phyloP scores from a whole-genome alignment of 2,888 invertebrate genomes.

The Pandemis cinnamomeana region DNA sequence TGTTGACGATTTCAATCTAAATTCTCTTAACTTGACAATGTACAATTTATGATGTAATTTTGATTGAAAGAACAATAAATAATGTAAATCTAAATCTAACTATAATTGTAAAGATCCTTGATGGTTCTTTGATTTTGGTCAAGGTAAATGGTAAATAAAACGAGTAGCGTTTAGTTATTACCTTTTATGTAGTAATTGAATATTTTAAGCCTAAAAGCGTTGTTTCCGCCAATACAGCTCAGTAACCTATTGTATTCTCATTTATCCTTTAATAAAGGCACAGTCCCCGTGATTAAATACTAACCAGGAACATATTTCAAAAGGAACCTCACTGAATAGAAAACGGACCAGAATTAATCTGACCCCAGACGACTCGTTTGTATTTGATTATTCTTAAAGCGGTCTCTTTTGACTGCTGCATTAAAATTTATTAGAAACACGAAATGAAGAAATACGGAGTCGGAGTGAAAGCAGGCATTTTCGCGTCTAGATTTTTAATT shows the following conservation, averaged over 20 bases:
- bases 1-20: no score
- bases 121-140: no score
- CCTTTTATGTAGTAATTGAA: neutral
- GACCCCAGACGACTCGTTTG: slow-evolving; percentile 41
- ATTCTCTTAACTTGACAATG: no score
- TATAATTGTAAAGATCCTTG: no score
- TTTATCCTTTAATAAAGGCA: slow-evolving; percentile 8
- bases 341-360: slow-evolving; percentile 46
- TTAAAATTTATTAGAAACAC: slow-evolving; percentile 45
- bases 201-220: neutral
- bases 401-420: slow-evolving; percentile 43
- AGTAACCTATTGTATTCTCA: neutral
- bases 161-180: no score
- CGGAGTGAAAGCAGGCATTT: neutral
- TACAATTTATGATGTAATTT: no score
- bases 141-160: neutral
- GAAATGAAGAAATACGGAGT: slow-evolving; percentile 29
- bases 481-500: neutral
- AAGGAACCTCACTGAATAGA: slow-evolving; percentile 34
- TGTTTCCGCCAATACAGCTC: neutral
- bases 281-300: slow-evolving; percentile 25
- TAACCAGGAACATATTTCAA: slow-evolving; percentile 34
- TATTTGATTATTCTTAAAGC: slow-evolving; percentile 46
- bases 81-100: no score
- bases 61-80: no score